Evolutionary conservation across 2,113 vertebrate genomes (phyloP).

Genomic region (Speoplatyrhinus poulsoni): DNA sequence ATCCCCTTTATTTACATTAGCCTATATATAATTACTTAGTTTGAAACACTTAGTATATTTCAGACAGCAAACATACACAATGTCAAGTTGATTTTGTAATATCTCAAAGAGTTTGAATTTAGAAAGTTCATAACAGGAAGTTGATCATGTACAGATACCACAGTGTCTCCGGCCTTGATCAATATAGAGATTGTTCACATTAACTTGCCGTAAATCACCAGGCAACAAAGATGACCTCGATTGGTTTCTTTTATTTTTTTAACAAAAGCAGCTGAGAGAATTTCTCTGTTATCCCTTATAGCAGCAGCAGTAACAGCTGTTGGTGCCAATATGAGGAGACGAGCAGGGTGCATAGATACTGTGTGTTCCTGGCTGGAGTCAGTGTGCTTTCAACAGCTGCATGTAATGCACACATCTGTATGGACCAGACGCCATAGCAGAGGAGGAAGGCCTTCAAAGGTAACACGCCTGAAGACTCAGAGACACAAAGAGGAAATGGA

Average conservation of each 20-base stretch:
- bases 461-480: conserved; percentile 17
- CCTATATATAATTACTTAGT: conserved; percentile 49
- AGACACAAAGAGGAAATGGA: conserved; percentile 34
- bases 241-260: no score
- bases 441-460: no score
- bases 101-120: conserved; percentile 20
- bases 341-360: no score
- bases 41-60: conserved; percentile 65
- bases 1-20: conserved; percentile 69
- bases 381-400: no score
- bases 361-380: no score
- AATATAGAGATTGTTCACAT: background rate
- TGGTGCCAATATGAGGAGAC: no score
- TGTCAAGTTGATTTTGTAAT: conserved; percentile 11
- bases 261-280: no score
- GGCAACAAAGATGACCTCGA: no score
- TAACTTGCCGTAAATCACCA: no score
- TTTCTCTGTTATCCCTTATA: no score
- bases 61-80: conserved; percentile 50
- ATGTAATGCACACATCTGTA: conserved; percentile 22
- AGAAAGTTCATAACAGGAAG: conserved; percentile 28
- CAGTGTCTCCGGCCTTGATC: conserved; percentile 14
- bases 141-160: conserved; percentile 6
- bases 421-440: no score
- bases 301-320: no score